A percentile compares a stretch with the other conserved stretches of the same genome.
These are phyloP conservation scores for Phorcus lineatus DNA, from an alignment of 2,888 invertebrate genomes.

Conservation along the genomic window DNA sequence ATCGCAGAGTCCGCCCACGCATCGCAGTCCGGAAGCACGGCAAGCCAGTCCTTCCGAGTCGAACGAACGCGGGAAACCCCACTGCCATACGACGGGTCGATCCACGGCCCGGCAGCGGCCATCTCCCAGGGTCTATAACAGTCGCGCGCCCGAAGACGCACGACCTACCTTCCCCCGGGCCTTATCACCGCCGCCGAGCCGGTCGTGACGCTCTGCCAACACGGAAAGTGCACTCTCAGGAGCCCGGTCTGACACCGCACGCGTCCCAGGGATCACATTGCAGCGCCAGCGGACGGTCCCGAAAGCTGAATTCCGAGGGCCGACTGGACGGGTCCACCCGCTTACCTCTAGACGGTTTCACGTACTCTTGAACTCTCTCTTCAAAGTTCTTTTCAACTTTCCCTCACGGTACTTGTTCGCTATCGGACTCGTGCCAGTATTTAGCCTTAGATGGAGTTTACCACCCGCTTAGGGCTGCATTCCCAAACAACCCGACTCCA, in stretches of 20 bases:
- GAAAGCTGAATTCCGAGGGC: slow-evolving; percentile 41
- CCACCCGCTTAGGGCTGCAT: slow-evolving; percentile 81
- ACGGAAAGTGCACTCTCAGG: slow-evolving; percentile 76
- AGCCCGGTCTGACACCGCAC: slow-evolving; percentile 79
- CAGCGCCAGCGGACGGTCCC: background rate
- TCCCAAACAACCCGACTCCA: slow-evolving; percentile 79
- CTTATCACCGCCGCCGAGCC: slow-evolving; percentile 48
- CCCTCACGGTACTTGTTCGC: slow-evolving; percentile 83
- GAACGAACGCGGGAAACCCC: slow-evolving; percentile 31
- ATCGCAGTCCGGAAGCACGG: slow-evolving; percentile 39
- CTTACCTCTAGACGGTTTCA: slow-evolving; percentile 78
- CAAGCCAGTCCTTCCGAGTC: slow-evolving; percentile 39
- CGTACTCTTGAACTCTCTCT: slow-evolving; percentile 81
- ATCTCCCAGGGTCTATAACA: slow-evolving; percentile 29
- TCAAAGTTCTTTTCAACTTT: slow-evolving; percentile 82
- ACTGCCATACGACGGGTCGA: slow-evolving; percentile 28
- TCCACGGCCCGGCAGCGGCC: slow-evolving; percentile 36
- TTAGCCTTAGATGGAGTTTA: slow-evolving; percentile 80
- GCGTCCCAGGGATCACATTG: slow-evolving; percentile 42
- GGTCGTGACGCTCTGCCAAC: slow-evolving; percentile 55
- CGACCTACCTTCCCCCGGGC: slow-evolving; percentile 40
- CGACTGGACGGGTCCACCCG: slow-evolving; percentile 72
- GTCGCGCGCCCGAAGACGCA: slow-evolving; percentile 21
- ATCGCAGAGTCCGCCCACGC: slow-evolving; percentile 23
- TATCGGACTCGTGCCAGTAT: slow-evolving; percentile 82